Evolutionary conservation across 2,797 vertebrate species (phyloP), one percentile per base, ranked within the genome.

Genomic region (Leuciscus waleckii): DNA sequence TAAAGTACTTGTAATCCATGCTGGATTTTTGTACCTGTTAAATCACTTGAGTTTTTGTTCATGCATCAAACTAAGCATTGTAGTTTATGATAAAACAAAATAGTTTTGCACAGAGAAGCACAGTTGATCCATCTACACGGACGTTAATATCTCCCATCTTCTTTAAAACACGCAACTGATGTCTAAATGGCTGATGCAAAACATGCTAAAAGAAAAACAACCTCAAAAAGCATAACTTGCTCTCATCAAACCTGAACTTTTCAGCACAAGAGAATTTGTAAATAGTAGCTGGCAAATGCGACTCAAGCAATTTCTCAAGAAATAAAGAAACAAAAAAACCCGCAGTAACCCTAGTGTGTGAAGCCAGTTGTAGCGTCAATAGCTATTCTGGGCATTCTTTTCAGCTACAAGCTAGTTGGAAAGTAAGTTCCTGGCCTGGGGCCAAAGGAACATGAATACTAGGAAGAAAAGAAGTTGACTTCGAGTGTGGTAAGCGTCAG

Each of bases 381-480:
- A 79, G 84, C 82, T 86, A 87, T 87, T 87, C 69, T 86, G 32
- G 78, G 81, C 82, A 68, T 13, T 82, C 78, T 69, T 81, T 85
- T 79, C 78, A 78, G 46, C 73, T 58, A 16, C 69, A n/a, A 32
- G 71, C 32, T 46, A 83, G 65, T 54, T 5, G 74, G 39, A 81
- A 78, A 85, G 83, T 65, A 61, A 54, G 74, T 86, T 23, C 17
- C 82, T 87, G 87, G 84, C 87, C 39, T 21, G 2, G 26, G 71
- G 86, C 84, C 86, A 81, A 29, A 37, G 32, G 21, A 58, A 74
- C 39, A 43, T 65, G 67, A 16, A 37, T 58, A 68, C 49, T 8
- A 79, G 71, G 49, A 77, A 88, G 83, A 88, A 85, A 71, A 80
- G 76, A 81, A 85, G 89, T 83, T 87, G 75, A 74, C 71, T 61